Percentiles rank a stretch among this genome's conserved stretches.
phyloP scores from a whole-genome alignment of 2,797 vertebrate genomes.

The Scolopax rusticola region DNA sequence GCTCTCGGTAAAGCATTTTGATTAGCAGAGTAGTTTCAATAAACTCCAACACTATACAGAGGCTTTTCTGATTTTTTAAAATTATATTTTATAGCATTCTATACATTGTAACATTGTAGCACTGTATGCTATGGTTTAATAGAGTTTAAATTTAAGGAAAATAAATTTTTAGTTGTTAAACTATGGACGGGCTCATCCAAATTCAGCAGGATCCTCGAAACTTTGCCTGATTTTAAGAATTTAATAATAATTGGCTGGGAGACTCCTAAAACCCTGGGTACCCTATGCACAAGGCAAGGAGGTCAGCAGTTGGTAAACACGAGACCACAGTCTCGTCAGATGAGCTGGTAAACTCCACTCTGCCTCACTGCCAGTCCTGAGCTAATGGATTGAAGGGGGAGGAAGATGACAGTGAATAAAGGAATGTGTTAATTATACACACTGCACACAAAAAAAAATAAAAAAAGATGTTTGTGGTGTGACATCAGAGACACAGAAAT shows the following conservation, averaged over 20 bases:
- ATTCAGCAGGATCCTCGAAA: neutral
- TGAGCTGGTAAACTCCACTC: neutral
- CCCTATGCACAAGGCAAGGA: neutral
- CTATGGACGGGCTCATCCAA: neutral
- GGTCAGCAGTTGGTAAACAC: neutral
- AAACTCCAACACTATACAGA: neutral
- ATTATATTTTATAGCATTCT: neutral
- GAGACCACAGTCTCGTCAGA: neutral
- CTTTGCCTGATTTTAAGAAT: neutral
- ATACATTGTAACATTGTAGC: neutral
- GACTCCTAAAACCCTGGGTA: neutral
- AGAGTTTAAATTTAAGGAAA: neutral
- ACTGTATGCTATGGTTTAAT: neutral
- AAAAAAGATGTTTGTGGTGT: neutral
- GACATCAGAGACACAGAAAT: neutral
- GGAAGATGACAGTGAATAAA: neutral
- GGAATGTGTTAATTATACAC: neutral
- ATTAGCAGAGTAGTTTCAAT: neutral
- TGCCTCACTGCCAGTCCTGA: neutral
- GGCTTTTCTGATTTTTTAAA: neutral
- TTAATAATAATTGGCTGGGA: neutral
- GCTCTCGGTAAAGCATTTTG: neutral
- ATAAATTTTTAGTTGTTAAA: neutral
- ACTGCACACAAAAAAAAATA: neutral
- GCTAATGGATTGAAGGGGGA: neutral